These are phyloP conservation scores for Halesus radiatus DNA, from an alignment of 1,140 invertebrate genomes.

Conservation along the genomic window DNA sequence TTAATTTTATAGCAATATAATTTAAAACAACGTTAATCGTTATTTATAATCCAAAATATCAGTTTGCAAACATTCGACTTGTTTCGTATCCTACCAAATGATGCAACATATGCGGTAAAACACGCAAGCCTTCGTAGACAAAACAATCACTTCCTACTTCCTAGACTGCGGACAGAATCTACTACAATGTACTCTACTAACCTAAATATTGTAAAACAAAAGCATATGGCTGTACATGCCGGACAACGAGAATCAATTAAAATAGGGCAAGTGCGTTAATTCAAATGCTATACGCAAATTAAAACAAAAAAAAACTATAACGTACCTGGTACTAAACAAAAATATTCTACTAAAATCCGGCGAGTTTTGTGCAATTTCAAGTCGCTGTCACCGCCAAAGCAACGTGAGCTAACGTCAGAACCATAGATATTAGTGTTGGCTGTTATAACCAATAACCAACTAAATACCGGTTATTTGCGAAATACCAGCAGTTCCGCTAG, in stretches of 20 bases:
- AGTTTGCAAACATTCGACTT: neutral
- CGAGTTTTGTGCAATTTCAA: neutral
- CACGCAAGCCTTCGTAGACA: conserved; percentile 27
- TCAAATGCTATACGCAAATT: no score
- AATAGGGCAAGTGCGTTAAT: no score
- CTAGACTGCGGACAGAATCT: no score
- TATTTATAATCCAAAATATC: neutral
- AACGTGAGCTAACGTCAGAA: neutral
- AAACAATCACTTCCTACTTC: neutral
- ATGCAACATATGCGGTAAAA: conserved; percentile 28
- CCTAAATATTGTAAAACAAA: conserved; percentile 28
- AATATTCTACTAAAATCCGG: neutral
- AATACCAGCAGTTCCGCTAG: no score
- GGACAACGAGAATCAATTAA: no score
- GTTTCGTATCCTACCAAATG: neutral
- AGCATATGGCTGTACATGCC: conserved; percentile 16
- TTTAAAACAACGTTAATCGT: neutral
- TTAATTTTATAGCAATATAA: neutral
- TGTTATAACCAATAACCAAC: no score
- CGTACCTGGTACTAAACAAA: neutral
- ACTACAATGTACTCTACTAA: conserved; percentile 9
- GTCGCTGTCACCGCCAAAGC: neutral
- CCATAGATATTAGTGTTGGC: no score
- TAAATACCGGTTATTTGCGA: no score
- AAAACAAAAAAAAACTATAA: no score